Conservation (phyloP, 2,888 invertebrate species). For the Pyrgus malvae region DNA sequence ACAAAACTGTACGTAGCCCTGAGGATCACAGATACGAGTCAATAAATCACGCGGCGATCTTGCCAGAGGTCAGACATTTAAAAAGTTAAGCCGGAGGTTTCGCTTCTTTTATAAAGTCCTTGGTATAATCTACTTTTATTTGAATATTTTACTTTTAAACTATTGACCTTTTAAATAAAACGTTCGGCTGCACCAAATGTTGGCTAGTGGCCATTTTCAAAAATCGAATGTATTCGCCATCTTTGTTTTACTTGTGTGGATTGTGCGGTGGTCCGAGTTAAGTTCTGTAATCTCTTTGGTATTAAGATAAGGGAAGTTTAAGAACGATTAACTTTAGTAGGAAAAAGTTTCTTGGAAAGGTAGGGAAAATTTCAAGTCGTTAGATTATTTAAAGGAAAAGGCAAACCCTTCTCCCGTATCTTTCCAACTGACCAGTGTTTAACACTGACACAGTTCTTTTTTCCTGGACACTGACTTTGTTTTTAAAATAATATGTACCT, state of each 20-base stretch:
- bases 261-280: slow-evolving; percentile 8
- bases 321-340: slow-evolving; percentile 5
- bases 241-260: slow-evolving; percentile 5
- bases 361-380: slow-evolving; percentile 5
- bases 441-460: background rate
- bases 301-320: slow-evolving; percentile 17
- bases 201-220: slow-evolving; percentile 11
- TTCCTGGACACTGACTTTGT: background rate
- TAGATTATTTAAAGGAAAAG: slow-evolving; percentile 11
- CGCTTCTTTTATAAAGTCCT: slow-evolving; percentile 26
- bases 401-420: slow-evolving; percentile 1
- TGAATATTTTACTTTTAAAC: slow-evolving; percentile 24
- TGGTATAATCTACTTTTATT: slow-evolving; percentile 25
- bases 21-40: slow-evolving; percentile 34
- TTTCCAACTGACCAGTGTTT: slow-evolving; percentile 8
- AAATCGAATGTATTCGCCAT: slow-evolving; percentile 2
- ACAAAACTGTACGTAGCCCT: slow-evolving; percentile 13
- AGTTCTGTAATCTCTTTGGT: slow-evolving; percentile 8
- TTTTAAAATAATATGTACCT: too few species aligned
- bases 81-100: slow-evolving; percentile 24
- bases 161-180: slow-evolving; percentile 19
- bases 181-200: slow-evolving; percentile 1
- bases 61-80: slow-evolving; percentile 28
- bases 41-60: slow-evolving; percentile 43
- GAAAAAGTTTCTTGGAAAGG: slow-evolving; percentile 2